Conservation (phyloP, 1,140 invertebrate species). For the Brachionus sp. region DNA sequence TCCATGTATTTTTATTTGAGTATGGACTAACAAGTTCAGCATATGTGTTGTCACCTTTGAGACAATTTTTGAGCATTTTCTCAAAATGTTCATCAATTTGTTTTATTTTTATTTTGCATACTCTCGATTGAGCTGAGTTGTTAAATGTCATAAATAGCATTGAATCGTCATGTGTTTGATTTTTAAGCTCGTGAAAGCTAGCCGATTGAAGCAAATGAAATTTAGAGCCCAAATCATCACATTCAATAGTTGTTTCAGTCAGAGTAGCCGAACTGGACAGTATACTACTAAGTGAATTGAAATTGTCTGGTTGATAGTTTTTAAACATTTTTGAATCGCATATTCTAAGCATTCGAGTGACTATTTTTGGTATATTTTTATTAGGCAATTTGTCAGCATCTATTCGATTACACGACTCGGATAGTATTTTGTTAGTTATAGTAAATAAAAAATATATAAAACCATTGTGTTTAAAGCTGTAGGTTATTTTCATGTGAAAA, state of each 20-base stretch:
- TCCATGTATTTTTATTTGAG: constrained; percentile 26
- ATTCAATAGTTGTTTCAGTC: constrained; percentile 31
- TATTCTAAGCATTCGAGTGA: constrained; percentile 44
- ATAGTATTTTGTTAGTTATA: constrained; percentile 38
- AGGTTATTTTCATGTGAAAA: constrained; percentile 40
- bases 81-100: constrained; percentile 36
- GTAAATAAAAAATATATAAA: constrained; percentile 43
- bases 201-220: constrained; percentile 26
- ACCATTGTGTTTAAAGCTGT: constrained; percentile 45
- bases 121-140: neutral
- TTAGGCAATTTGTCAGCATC: constrained; percentile 1
- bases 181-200: constrained; percentile 16
- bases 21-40: constrained; percentile 41
- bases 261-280: constrained; percentile 1
- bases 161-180: neutral
- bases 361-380: neutral
- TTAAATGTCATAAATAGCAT: constrained; percentile 35
- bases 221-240: neutral
- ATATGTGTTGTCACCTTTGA: constrained; percentile 7
- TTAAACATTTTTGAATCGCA: constrained; percentile 26
- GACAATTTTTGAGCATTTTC: constrained; percentile 24
- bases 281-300: neutral
- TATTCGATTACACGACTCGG: constrained; percentile 25
- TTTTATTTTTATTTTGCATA: constrained; percentile 19
- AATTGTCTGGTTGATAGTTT: neutral